Percentiles rank a stretch among this genome's conserved stretches.
Conservation (phyloP, 2,888 invertebrate species). For the Carcina quercana region DNA sequence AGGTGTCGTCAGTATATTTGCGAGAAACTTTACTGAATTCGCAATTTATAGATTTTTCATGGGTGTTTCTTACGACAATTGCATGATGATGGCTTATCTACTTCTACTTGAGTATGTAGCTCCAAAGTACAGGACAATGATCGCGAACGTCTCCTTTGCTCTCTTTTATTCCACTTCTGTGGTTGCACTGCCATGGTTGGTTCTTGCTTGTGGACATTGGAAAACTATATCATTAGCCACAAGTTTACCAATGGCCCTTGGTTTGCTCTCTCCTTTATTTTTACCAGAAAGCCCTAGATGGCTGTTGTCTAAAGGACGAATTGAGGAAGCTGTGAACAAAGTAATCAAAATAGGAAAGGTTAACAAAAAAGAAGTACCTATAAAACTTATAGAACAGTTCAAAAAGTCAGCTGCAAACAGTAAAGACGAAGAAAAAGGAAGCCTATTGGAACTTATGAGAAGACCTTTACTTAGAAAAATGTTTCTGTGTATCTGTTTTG, state of each 20-base stretch:
- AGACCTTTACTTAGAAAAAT: slow-evolving; percentile 34
- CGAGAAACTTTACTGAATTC: slow-evolving; percentile 35
- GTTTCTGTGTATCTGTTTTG: slow-evolving; percentile 36
- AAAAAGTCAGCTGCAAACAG: slow-evolving; percentile 21
- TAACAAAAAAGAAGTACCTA: slow-evolving; percentile 37
- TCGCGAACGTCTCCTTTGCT: slow-evolving; percentile 40
- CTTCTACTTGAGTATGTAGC: slow-evolving; percentile 44
- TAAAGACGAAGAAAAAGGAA: slow-evolving; percentile 25
- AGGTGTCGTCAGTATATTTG: slow-evolving; percentile 35
- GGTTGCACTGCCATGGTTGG: slow-evolving; percentile 38
- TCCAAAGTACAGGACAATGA: slow-evolving; percentile 41
- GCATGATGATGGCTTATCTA: slow-evolving; percentile 44
- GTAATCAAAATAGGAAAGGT: slow-evolving; percentile 35
- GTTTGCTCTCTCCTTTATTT: slow-evolving; percentile 34
- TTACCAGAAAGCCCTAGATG: slow-evolving; percentile 49
- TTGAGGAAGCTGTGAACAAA: slow-evolving; percentile 40
- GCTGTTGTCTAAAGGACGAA: slow-evolving; percentile 40
- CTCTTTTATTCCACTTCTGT: slow-evolving; percentile 36
- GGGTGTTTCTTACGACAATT: slow-evolving; percentile 48
- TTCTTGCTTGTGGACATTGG: slow-evolving; percentile 43
- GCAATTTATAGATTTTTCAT: slow-evolving; percentile 37
- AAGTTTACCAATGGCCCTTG: slow-evolving; percentile 36
- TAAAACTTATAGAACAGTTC: slow-evolving; percentile 38
- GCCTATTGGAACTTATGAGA: slow-evolving; percentile 35
- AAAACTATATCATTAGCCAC: slow-evolving; percentile 40